Conservation (phyloP, 2,888 invertebrate species). For the Drosophila cyrtoloma region DNA sequence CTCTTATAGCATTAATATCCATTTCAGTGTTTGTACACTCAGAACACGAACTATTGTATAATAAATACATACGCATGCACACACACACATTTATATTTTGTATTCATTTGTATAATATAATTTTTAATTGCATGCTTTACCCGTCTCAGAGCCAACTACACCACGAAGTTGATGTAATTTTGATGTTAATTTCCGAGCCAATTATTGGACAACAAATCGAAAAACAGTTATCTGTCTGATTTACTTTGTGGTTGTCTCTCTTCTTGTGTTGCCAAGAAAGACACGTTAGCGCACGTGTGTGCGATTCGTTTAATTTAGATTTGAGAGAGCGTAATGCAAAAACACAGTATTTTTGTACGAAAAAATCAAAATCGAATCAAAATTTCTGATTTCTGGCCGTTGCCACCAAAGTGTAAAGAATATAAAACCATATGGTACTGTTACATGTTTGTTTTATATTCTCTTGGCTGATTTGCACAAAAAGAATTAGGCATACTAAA, state of each 20-base stretch:
- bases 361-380: background rate
- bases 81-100: background rate
- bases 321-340: background rate
- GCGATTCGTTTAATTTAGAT: background rate
- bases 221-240: background rate
- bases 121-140: background rate
- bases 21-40: slow-evolving; percentile 38
- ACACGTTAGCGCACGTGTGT: background rate
- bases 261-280: background rate
- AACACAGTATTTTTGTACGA: background rate
- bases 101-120: background rate
- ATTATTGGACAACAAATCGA: background rate
- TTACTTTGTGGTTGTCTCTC: background rate
- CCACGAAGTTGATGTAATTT: background rate
- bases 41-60: slow-evolving; percentile 6
- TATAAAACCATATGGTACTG: slow-evolving; percentile 8
- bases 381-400: background rate
- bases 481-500: background rate
- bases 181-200: background rate
- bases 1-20: slow-evolving; percentile 33
- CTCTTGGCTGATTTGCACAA: background rate
- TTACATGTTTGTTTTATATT: slow-evolving; percentile 11
- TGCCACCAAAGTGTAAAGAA: slow-evolving; percentile 1
- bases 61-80: background rate
- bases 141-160: background rate